Conservation (phyloP, 2,797 vertebrate genomes). For the Galago senegalensis region DNA sequence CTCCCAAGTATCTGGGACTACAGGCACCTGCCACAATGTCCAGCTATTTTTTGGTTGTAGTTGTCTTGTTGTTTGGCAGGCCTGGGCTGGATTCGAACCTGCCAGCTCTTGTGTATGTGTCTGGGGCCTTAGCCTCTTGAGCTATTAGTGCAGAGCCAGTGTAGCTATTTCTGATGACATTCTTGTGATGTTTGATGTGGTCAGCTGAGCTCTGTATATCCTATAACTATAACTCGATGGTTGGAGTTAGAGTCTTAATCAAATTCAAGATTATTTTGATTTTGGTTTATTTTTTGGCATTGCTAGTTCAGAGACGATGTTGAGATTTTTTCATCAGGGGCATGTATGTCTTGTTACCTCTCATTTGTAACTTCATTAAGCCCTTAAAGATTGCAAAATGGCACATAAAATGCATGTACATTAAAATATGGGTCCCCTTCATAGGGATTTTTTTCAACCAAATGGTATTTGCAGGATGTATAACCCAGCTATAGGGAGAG, state of each 20-base stretch:
- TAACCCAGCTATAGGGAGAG: neutral
- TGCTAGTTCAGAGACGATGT: neutral
- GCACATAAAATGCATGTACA: neutral
- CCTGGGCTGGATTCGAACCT: no score
- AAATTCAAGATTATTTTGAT: neutral
- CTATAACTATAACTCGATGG: neutral
- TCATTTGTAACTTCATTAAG: neutral
- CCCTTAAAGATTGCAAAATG: neutral
- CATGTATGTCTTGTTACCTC: neutral
- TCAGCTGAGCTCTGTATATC: neutral
- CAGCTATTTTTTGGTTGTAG: no score
- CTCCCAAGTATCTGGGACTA: no score
- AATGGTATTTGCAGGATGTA: neutral
- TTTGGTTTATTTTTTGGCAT: neutral
- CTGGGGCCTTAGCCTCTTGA: no score
- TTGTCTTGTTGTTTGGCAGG: no score
- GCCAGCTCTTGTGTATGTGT: no score
- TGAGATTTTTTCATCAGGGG: neutral
- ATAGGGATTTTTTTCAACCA: neutral
- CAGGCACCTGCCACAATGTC: no score
- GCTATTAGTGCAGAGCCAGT: no score
- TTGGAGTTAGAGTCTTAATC: neutral
- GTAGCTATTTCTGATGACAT: neutral
- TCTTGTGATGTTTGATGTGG: neutral
- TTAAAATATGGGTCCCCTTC: neutral